A percentile compares a stretch with the other conserved stretches of the same genome.
These are phyloP conservation scores for Sphaeridia pumilis DNA, from an alignment of 2,888 invertebrate species.

Conservation along the genomic window DNA sequence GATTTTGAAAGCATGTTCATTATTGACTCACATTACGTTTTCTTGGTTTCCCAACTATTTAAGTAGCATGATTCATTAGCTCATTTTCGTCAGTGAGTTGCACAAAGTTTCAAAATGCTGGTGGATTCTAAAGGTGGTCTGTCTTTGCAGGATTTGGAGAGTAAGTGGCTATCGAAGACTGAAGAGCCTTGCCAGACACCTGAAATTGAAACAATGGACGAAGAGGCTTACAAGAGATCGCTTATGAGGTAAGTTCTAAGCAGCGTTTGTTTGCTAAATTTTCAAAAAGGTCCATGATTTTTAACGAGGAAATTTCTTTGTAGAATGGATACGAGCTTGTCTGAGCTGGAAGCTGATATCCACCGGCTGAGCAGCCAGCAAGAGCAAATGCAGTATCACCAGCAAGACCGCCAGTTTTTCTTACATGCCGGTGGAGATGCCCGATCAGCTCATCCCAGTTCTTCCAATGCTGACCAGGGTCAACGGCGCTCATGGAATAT, in stretches of 20 bases:
- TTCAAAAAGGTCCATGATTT: too few relatives aligned
- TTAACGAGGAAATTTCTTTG: too few relatives aligned
- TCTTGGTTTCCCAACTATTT: too few relatives aligned
- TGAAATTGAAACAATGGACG: conserved; percentile 66
- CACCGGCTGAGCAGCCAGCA: conserved; percentile 75
- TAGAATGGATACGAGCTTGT: conserved; percentile 85
- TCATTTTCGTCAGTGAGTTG: too few relatives aligned
- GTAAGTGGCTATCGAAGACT: conserved; percentile 54
- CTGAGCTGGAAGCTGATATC: conserved; percentile 88
- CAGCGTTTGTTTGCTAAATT: too few relatives aligned
- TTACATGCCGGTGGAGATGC: conserved; percentile 38
- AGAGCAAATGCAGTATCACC: conserved; percentile 52
- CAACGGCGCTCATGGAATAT: conserved; percentile 32
- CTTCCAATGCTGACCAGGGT: conserved; percentile 10
- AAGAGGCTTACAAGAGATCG: conserved; percentile 70
- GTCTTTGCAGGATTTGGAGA: conserved; percentile 39
- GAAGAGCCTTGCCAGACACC: conserved; percentile 49
- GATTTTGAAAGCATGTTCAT: too few relatives aligned
- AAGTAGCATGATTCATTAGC: too few relatives aligned
- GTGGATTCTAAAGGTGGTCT: too few relatives aligned
- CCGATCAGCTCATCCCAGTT: conserved; percentile 2
- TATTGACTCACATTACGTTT: too few relatives aligned
- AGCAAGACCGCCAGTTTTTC: conserved; percentile 28
- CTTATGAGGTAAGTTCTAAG: too few relatives aligned
- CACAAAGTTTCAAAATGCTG: too few relatives aligned